These are phyloP conservation scores for Erythrolamprus reginae DNA, from an alignment of 2,113 vertebrate genomes.

Conservation along the genomic window DNA sequence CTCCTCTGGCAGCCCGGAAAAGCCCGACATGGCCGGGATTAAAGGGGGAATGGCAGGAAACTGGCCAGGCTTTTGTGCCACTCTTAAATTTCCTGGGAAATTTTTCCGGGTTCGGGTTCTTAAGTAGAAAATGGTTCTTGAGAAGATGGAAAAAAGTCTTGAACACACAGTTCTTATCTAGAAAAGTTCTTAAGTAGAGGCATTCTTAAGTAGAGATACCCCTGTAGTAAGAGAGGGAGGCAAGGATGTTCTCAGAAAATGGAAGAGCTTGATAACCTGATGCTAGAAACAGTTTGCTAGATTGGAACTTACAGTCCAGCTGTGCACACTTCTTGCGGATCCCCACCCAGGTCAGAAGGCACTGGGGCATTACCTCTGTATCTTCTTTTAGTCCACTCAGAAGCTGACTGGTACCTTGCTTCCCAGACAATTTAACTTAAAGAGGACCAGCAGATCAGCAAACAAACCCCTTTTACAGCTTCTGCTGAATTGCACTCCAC, in stretches of 20 bases:
- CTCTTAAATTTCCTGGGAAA: too few relatives aligned
- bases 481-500: not conserved
- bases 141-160: too few relatives aligned
- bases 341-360: not conserved
- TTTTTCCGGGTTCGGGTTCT: too few relatives aligned
- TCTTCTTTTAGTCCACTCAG: not conserved
- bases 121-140: too few relatives aligned
- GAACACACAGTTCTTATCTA: too few relatives aligned
- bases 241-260: not conserved
- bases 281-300: not conserved
- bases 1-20: too few relatives aligned
- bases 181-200: too few relatives aligned
- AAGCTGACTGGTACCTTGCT: not conserved
- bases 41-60: too few relatives aligned
- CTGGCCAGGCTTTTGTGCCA: too few relatives aligned
- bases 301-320: not conserved
- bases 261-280: not conserved
- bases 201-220: too few relatives aligned
- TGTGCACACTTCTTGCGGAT: not conserved
- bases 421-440: not conserved
- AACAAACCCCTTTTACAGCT: not conserved
- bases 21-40: too few relatives aligned
- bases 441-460: not conserved
- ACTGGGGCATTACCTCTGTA: not conserved
- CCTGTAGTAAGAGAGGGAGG: not conserved